A percentile compares a stretch with the other conserved stretches of the same genome.
Conservation (phyloP, 2,888 invertebrate species). For the Sarcophaga variegata region DNA sequence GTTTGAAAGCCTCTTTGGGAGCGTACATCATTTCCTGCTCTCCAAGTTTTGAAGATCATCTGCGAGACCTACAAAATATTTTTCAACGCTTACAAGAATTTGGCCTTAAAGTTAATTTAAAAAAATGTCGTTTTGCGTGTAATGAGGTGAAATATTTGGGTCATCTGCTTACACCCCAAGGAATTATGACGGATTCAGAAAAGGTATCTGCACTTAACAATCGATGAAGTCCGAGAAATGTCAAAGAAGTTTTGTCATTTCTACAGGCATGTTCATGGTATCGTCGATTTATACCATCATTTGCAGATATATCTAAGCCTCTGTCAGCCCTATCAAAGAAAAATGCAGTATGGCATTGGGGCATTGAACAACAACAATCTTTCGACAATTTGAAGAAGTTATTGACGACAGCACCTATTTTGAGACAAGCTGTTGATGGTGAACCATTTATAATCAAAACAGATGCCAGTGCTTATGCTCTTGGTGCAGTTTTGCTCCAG, state of each 20-base stretch:
- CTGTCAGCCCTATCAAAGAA: slow-evolving; percentile 73
- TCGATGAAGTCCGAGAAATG: slow-evolving; percentile 65
- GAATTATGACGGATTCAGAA: slow-evolving; percentile 52
- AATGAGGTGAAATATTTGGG: too few relatives aligned
- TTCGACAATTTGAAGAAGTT: slow-evolving; percentile 50
- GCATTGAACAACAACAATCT: slow-evolving; percentile 37
- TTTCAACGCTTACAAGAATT: too few relatives aligned
- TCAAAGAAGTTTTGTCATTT: slow-evolving; percentile 72
- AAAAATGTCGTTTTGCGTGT: too few relatives aligned
- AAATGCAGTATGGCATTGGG: slow-evolving; percentile 42
- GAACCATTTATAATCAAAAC: too few relatives aligned
- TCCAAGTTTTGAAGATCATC: too few relatives aligned
- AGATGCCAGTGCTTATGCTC: neutral
- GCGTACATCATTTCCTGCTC: too few relatives aligned
- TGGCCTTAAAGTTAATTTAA: too few relatives aligned
- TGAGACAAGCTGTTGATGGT: neutral
- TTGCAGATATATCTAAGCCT: slow-evolving; percentile 73
- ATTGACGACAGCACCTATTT: slow-evolving; percentile 63
- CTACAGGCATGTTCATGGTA: slow-evolving; percentile 76
- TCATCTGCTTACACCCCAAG: slow-evolving; percentile 63
- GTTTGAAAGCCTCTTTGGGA: too few relatives aligned
- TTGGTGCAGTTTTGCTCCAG: slow-evolving; percentile 7
- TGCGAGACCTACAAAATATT: too few relatives aligned
- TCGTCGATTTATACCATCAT: slow-evolving; percentile 62
- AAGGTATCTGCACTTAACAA: slow-evolving; percentile 61